phyloP scores from a whole-genome alignment of 2,113 vertebrate genomes.

The Microcebus griseorufus region DNA sequence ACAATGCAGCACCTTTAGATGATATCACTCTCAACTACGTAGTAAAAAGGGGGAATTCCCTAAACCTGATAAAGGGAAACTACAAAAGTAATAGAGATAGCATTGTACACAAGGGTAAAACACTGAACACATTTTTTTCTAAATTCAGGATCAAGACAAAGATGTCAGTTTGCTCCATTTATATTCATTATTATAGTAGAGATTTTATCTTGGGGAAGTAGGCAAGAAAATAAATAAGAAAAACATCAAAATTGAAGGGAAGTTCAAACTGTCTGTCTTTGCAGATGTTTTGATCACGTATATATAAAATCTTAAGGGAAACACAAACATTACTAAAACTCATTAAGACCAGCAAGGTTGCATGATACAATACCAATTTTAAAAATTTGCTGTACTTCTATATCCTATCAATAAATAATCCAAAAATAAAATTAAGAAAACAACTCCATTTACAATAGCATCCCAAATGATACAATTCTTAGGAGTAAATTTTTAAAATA shows the following conservation, averaged over 20 bases:
- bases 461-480: neutral
- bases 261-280: neutral
- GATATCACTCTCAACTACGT: neutral
- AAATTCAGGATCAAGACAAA: neutral
- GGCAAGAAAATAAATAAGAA: neutral
- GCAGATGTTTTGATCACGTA: no score
- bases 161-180: neutral
- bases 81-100: neutral
- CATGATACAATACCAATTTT: neutral
- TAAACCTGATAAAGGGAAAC: neutral
- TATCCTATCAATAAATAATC: neutral
- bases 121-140: neutral
- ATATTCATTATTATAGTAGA: neutral
- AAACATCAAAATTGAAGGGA: no score
- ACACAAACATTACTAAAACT: neutral
- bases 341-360: neutral
- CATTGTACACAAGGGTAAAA: fast-evolving
- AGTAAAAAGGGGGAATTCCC: neutral
- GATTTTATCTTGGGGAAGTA: neutral
- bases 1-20: neutral
- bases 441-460: neutral
- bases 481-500: neutral
- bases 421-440: neutral
- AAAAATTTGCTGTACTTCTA: neutral
- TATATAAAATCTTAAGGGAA: neutral